A percentile compares a stretch with the other conserved stretches of the same genome.
These are phyloP conservation scores for Ptilonorhynchus violaceus DNA, from an alignment of 2,113 vertebrate species.

Conservation along the genomic window DNA sequence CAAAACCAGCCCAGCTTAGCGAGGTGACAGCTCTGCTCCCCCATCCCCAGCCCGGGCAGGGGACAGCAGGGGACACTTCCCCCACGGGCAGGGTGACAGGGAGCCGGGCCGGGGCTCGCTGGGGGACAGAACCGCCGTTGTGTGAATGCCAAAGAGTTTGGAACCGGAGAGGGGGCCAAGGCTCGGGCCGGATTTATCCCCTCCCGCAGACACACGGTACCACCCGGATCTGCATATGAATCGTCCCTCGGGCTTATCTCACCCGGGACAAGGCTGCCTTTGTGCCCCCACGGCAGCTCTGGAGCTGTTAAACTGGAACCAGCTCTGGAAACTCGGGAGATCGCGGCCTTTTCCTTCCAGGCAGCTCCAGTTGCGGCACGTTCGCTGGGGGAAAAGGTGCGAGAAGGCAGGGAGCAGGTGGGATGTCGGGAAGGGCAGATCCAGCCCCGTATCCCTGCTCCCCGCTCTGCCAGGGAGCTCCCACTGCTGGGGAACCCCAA, in stretches of 20 bases:
- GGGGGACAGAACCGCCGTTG: constrained; percentile 19
- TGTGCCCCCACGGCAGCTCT: background rate
- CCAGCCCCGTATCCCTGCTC: background rate
- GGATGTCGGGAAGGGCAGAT: background rate
- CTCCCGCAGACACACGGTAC: constrained; percentile 4
- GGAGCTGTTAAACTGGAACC: background rate
- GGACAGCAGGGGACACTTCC: background rate
- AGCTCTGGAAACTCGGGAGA: background rate
- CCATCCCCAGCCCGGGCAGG: background rate
- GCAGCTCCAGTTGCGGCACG: background rate
- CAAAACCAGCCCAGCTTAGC: background rate
- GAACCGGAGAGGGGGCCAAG: background rate
- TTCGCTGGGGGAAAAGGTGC: background rate
- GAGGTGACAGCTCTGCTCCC: background rate
- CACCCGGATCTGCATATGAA: constrained; percentile 56
- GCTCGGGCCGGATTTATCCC: constrained; percentile 1
- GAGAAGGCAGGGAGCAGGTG: background rate
- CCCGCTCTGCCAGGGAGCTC: background rate
- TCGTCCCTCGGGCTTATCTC: background rate
- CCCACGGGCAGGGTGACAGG: background rate
- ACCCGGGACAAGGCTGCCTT: constrained; percentile 38
- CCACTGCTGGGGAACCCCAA: background rate
- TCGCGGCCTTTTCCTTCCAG: background rate
- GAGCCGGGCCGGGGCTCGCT: background rate
- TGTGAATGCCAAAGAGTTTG: constrained; percentile 47